These are phyloP conservation scores for Dendroctonus valens DNA, from an alignment of 1,140 invertebrate species.

Conservation along the genomic window DNA sequence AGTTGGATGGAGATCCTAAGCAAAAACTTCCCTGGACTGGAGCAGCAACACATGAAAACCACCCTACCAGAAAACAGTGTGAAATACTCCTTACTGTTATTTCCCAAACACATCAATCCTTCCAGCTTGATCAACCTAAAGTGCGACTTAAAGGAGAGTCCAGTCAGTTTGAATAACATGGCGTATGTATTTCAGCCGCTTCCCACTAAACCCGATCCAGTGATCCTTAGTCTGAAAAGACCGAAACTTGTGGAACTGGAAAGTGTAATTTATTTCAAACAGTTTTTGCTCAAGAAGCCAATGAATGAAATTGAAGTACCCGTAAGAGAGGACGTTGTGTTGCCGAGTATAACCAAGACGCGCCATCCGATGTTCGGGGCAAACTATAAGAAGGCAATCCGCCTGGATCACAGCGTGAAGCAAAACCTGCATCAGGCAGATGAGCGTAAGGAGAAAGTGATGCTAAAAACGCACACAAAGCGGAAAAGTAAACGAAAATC, in stretches of 20 bases:
- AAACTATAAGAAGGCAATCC: constrained; percentile 32
- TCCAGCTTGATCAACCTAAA: constrained; percentile 17
- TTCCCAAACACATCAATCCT: constrained; percentile 33
- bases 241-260: constrained; percentile 21
- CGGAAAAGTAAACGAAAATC: neutral
- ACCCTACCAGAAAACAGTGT: no score
- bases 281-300: constrained; percentile 22
- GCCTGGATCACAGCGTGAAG: constrained; percentile 27
- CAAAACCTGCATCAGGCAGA: constrained; percentile 29
- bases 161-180: constrained; percentile 25
- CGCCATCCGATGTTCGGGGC: constrained; percentile 37
- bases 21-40: no score
- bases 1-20: no score
- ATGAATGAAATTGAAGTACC: constrained; percentile 2
- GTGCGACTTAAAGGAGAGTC: constrained; percentile 18
- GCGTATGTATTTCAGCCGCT: constrained; percentile 31
- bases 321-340: constrained; percentile 7
- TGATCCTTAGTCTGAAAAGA: constrained; percentile 13
- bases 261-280: constrained; percentile 13
- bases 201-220: constrained; percentile 22
- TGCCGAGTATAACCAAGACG: constrained; percentile 27
- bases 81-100: constrained; percentile 13
- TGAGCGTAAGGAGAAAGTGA: constrained; percentile 18
- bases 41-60: no score
- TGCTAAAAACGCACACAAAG: constrained; percentile 22